Evolutionary conservation across 2,113 vertebrate genomes (phyloP).

Genomic region (Ramphastos sulfuratus): DNA sequence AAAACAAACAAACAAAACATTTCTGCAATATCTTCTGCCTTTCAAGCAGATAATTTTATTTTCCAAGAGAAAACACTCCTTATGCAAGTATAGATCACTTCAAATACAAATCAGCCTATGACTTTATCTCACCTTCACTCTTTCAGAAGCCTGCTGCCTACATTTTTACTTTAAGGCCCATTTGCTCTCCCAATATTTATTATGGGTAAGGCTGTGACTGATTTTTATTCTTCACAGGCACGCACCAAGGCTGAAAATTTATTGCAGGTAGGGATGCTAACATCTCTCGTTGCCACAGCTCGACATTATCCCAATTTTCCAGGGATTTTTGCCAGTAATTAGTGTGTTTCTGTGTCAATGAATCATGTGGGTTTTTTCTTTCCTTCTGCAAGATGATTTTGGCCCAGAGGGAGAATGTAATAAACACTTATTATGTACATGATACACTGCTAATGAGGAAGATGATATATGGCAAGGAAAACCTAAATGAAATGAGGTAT

Average conservation of each 20-base stretch:
- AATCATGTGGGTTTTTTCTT: neutral
- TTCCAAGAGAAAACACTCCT: neutral
- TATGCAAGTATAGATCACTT: neutral
- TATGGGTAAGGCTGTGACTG: neutral
- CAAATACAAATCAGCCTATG: neutral
- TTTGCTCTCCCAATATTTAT: neutral
- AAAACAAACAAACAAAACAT: neutral
- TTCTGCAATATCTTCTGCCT: neutral
- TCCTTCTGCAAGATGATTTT: constrained; percentile 3
- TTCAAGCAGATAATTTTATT: neutral
- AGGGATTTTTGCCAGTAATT: constrained; percentile 37
- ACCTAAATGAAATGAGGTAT: neutral
- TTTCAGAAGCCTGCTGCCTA: neutral
- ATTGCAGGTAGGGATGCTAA: neutral
- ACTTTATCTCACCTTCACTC: neutral
- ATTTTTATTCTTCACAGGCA: neutral
- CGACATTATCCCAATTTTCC: neutral
- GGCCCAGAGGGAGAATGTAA: neutral
- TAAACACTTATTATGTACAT: constrained; percentile 17
- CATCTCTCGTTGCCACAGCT: neutral
- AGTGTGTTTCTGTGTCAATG: constrained; percentile 6
- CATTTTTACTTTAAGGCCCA: neutral
- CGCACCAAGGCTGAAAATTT: neutral
- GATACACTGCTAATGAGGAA: constrained; percentile 25
- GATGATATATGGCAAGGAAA: neutral